Conservation (phyloP, 2,113 vertebrate species). For the Paralichthys olivaceus region DNA sequence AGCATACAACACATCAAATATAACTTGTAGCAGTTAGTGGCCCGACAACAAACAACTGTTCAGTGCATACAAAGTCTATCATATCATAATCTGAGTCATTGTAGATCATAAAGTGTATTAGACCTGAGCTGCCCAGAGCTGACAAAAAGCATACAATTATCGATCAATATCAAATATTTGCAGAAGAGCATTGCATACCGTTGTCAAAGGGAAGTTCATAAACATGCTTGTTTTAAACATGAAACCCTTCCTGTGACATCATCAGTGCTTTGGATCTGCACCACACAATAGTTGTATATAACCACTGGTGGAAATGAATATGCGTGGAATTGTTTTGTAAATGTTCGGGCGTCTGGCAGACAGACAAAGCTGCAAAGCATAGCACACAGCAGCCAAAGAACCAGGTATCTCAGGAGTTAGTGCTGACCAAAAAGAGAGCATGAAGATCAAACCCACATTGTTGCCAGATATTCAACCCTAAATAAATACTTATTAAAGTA, state of each 20-base stretch:
- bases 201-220: not conserved
- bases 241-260: constrained; percentile 28
- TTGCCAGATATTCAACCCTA: not conserved
- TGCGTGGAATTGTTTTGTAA: too few species aligned
- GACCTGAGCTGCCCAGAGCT: constrained; percentile 20
- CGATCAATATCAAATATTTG: constrained; percentile 6
- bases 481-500: not conserved
- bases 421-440: not conserved
- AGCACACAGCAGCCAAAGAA: too few species aligned
- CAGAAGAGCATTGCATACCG: constrained; percentile 42
- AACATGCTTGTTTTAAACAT: too few species aligned
- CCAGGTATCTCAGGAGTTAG: too few species aligned
- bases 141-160: constrained; percentile 9
- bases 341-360: too few species aligned
- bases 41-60: constrained; percentile 23
- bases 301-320: too few species aligned
- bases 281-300: not conserved
- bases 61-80: not conserved
- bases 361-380: too few species aligned
- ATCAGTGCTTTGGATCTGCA: constrained; percentile 17
- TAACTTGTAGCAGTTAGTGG: constrained; percentile 16
- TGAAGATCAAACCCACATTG: too few species aligned
- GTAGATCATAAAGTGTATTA: not conserved
- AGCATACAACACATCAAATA: constrained; percentile 50
- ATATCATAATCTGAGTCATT: constrained; percentile 13